Evolutionary conservation across 1,140 invertebrate species (phyloP).

Genomic region (Pararge aegeria): DNA sequence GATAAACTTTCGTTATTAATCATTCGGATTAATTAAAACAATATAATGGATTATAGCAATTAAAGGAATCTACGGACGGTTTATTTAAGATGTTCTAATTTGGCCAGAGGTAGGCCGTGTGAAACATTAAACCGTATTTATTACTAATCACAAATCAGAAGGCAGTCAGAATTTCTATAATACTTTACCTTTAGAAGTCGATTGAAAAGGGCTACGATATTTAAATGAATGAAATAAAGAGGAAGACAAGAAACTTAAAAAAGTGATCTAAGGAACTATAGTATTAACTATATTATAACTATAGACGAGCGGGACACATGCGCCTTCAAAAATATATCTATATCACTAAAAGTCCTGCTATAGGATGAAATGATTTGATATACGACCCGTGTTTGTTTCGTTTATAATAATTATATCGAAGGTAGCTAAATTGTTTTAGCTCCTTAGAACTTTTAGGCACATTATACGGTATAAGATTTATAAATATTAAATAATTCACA

Average conservation of each 20-base stretch:
- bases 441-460: slow-evolving; percentile 59
- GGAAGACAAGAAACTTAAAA: slow-evolving; percentile 19
- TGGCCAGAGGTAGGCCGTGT: slow-evolving; percentile 14
- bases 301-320: slow-evolving; percentile 55
- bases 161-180: not conserved
- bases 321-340: slow-evolving; percentile 26
- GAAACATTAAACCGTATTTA: slow-evolving; percentile 39
- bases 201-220: not conserved
- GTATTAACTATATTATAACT: slow-evolving; percentile 29
- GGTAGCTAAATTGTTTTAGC: slow-evolving; percentile 53
- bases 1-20: slow-evolving; percentile 8
- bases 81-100: slow-evolving; percentile 42
- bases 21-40: slow-evolving; percentile 18
- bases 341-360: slow-evolving; percentile 34
- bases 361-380: slow-evolving; percentile 34
- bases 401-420: slow-evolving; percentile 44
- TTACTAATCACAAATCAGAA: slow-evolving; percentile 5
- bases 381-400: slow-evolving; percentile 34
- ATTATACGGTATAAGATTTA: slow-evolving; percentile 51
- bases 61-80: slow-evolving; percentile 54
- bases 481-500: slow-evolving; percentile 39
- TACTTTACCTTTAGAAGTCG: not conserved
- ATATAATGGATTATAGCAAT: slow-evolving; percentile 20
- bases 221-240: slow-evolving; percentile 13
- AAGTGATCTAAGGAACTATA: slow-evolving; percentile 30